Base-by-base conservation (phyloP, 1,140 invertebrate genomes). In the Papilio polytes region DNA sequence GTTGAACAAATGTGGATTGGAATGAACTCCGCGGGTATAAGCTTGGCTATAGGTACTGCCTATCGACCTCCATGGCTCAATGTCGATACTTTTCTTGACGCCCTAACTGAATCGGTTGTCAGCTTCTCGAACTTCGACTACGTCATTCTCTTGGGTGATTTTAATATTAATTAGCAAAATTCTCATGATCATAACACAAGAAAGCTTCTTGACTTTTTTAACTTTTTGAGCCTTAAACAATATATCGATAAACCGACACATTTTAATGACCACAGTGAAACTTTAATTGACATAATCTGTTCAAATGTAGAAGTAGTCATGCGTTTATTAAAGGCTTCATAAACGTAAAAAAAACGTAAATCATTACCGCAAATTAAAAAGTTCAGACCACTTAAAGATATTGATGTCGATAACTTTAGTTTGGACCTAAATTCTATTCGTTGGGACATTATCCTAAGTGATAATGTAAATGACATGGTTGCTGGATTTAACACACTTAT, bases 11-110 rank as follows among this genome's bases (percentile, higher is more conserved):
- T 63, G 22, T 51, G 18, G 31, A 20, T 48, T 53, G 41, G 59
- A 20, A 53, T 18, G 51, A 31, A 31, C 22, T 80, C 63, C 20
- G 80, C 79, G 2, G 82, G 81, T 18, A 41, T 80, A 80, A 48
- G 81, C 80, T 77, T 81, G 80, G 78, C 22, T 82, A 46, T 59
- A 22, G 12, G 6, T 80, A 15, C 78, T 22, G 77, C 80, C 3
- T 80, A 82, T 36, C 66, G 78, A 4, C 80, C 78, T 20, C 78
- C 80, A 7, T 84, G 80, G 83, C 53, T 80, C 13, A n/a, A 18
- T 56, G 13, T 13, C 18, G 53, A 56, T 18, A 18, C n/a, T n/a
- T 56, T 56, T 56, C 53, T 56, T 18, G 53, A 56, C 6, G 53
- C 53, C 6, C 53, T 56, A 56, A 56, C 53, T n/a, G 53, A 56